Evolutionary conservation across 1,140 invertebrate species (phyloP), one percentile per base, ranked within the genome.

Genomic region (Sycobia sp.): DNA sequence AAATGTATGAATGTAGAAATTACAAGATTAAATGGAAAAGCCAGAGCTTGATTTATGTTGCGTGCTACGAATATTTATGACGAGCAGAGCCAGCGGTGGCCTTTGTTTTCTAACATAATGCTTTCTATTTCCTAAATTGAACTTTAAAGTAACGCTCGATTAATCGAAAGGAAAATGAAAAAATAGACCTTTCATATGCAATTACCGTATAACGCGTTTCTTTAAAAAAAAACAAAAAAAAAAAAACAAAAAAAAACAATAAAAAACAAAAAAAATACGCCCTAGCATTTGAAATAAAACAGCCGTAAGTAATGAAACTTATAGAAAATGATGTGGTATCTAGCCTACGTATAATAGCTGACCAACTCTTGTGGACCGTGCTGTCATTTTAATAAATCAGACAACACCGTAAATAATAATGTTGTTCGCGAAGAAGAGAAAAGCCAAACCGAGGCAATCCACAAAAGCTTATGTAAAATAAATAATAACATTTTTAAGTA

Each of bases 321-420:
- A 54, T 44, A 61, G 25, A 53, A 14, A 61, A 53, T 44, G 18
- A 13, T 53, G 9, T 32, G 34, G 18, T 56, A 60, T 54, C 22
- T 39, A 54, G 20, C 20, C 11, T 38, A 27, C 49, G 34, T 56
- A 59, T 69, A 70, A 69, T 67, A 69, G 59, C 47, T 71, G 68
- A 71, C 69, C 68, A 67, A 73, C 60, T 69, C 67, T 54, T 66
- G 61, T 63, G 70, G 55, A 72, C 68, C 75, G 68, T 79, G 75
- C 73, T 76, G 71, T 71, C 71, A 76, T 78, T 76, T 80, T 76
- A 77, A 72, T 73, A 73, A 70, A 74, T 76, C 72, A 73, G 76
- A 79, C 75, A 73, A 73, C 76, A 68, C 67, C 69, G 67, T 57
- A 69, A 65, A 36, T 67, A 25, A 66, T 46, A 44, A 41, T 39